Percentiles rank a stretch among this genome's conserved stretches.
Evolutionary conservation across 2,888 invertebrate species (phyloP).

Genomic region (Hemaris fuciformis): DNA sequence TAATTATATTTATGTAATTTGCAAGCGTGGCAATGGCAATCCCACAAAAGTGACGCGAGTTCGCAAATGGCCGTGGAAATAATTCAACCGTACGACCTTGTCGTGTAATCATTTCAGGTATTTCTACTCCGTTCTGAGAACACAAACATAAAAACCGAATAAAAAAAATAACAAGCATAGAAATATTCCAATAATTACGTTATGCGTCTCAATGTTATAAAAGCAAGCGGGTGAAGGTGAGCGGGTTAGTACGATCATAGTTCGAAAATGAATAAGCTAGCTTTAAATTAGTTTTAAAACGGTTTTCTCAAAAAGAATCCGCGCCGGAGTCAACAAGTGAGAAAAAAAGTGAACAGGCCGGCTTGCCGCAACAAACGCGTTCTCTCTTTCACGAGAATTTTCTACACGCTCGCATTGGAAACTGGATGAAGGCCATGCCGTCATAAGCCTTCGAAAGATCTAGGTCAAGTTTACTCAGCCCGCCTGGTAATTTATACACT

Average conservation of each 20-base stretch:
- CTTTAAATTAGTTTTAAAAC: neutral
- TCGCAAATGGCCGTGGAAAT: conserved; percentile 34
- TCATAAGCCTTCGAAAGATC: conserved; percentile 39
- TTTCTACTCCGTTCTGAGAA: conserved; percentile 28
- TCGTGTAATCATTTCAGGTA: conserved; percentile 26
- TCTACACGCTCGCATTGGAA: conserved; percentile 41
- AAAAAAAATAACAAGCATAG: neutral
- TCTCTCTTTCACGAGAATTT: conserved; percentile 38
- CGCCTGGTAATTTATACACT: conserved; percentile 21
- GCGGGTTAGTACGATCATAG: neutral
- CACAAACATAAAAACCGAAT: neutral
- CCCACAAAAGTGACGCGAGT: neutral
- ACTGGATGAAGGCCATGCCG: conserved; percentile 46
- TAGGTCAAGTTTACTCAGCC: conserved; percentile 49
- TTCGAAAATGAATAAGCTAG: neutral
- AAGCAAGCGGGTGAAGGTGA: neutral
- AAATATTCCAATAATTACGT: neutral
- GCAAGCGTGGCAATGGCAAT: neutral
- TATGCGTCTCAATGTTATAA: neutral
- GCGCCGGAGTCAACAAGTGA: conserved; percentile 6
- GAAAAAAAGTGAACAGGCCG: conserved; percentile 18
- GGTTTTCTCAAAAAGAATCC: neutral
- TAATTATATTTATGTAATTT: neutral
- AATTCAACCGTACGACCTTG: conserved; percentile 33
- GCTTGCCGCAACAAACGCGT: conserved; percentile 36